A percentile compares a stretch with the other conserved stretches of the same genome.
Conservation (phyloP, 1,140 invertebrate genomes). For the Brachionus manjavacas region DNA sequence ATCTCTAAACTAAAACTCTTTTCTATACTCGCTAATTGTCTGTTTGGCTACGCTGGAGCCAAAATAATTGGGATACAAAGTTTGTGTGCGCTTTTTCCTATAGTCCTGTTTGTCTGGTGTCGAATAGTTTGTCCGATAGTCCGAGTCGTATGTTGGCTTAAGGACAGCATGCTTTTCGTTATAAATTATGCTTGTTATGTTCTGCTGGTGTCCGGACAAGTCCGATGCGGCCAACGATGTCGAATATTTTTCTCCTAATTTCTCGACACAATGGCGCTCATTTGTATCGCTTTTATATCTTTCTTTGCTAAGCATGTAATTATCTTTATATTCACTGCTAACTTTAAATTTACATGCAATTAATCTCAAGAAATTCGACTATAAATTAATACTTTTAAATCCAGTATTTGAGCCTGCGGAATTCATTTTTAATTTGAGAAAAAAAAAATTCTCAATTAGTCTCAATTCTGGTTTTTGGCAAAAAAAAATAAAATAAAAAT, state of each 20-base stretch:
- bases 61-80: slow-evolving; percentile 11
- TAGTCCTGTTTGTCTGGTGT: slow-evolving; percentile 31
- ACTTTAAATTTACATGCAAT: neutral
- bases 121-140: neutral
- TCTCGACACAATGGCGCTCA: neutral
- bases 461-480: neutral
- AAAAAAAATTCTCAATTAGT: neutral
- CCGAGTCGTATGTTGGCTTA: neutral
- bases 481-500: neutral
- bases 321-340: slow-evolving; percentile 20
- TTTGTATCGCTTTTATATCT: neutral
- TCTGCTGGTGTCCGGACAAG: neutral
- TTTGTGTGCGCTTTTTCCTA: slow-evolving; percentile 21
- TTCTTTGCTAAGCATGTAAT: neutral
- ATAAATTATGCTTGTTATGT: slow-evolving; percentile 4
- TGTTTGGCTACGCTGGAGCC: slow-evolving; percentile 8
- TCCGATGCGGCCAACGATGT: neutral
- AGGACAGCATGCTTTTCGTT: neutral
- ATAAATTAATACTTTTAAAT: slow-evolving; percentile 14
- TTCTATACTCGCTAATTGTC: neutral
- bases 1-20: neutral
- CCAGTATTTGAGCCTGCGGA: neutral
- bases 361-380: neutral
- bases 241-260: neutral
- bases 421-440: neutral